phyloP scores from a whole-genome alignment of 2,888 invertebrate species.

The Cryptocephalus moraei region DNA sequence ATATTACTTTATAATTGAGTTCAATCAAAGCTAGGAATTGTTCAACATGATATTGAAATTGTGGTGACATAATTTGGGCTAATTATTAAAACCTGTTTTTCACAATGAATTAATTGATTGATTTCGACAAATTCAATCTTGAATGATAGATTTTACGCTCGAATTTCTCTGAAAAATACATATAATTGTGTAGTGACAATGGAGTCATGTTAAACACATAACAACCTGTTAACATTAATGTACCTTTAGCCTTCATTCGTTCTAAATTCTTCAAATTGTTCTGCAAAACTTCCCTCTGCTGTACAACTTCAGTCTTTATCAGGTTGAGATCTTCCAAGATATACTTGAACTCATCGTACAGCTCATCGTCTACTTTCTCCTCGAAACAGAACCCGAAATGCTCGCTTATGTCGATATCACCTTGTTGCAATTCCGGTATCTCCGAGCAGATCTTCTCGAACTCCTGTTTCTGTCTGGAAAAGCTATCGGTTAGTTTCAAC shows the following conservation, averaged over 20 bases:
- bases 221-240: too few species aligned
- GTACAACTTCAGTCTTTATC: conserved; percentile 42
- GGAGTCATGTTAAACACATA: too few species aligned
- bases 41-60: background rate
- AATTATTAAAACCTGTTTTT: too few species aligned
- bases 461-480: conserved; percentile 58
- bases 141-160: too few species aligned
- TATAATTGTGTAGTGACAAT: too few species aligned
- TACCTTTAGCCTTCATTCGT: too few species aligned
- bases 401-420: conserved; percentile 47
- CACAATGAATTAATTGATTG: too few species aligned
- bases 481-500: conserved; percentile 57
- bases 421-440: conserved; percentile 53
- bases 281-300: conserved; percentile 47
- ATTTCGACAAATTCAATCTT: too few species aligned
- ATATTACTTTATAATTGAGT: background rate
- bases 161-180: too few species aligned
- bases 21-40: background rate
- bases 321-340: conserved; percentile 53
- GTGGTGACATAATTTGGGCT: too few species aligned
- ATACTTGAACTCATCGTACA: conserved; percentile 52
- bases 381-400: conserved; percentile 52
- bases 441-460: conserved; percentile 58
- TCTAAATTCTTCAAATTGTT: conserved; percentile 29
- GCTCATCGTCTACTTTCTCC: conserved; percentile 50